Conservation (phyloP, 92 coral and sea anemone species). For the Epizoanthus ramosus region DNA sequence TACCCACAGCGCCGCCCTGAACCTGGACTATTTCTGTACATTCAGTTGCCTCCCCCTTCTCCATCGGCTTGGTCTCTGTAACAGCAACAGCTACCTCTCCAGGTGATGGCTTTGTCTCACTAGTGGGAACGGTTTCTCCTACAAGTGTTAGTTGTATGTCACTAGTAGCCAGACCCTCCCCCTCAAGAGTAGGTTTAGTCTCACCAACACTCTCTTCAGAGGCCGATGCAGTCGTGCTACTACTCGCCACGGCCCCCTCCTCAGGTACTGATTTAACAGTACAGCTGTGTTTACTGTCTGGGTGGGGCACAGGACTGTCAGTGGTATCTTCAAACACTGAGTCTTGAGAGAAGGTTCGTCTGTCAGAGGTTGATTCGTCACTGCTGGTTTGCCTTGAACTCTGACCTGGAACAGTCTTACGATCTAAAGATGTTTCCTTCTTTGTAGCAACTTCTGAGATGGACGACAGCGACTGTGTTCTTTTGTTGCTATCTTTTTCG, state of each 20-base stretch:
- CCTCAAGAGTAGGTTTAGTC: not conserved
- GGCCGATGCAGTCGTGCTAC: not conserved
- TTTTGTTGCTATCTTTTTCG: constrained; percentile 22
- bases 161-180: not conserved
- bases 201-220: constrained; percentile 1
- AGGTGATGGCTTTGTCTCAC: too few species aligned
- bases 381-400: not conserved
- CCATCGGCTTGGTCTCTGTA: not conserved
- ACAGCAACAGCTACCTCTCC: constrained; percentile 2
- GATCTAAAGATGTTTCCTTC: not conserved
- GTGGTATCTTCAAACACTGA: not conserved
- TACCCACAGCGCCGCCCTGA: not conserved
- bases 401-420: not conserved
- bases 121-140: too few species aligned
- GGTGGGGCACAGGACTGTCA: not conserved
- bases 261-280: constrained; percentile 13
- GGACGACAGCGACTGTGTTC: constrained; percentile 8
- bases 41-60: not conserved
- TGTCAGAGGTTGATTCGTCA: not conserved
- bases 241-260: constrained; percentile 6
- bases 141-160: not conserved
- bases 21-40: not conserved
- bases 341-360: not conserved
- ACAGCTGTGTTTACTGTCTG: not conserved
- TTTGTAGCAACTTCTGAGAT: not conserved